These are phyloP conservation scores for Crocallis elinguaria DNA, from an alignment of 2,888 invertebrate genomes.

Conservation along the genomic window DNA sequence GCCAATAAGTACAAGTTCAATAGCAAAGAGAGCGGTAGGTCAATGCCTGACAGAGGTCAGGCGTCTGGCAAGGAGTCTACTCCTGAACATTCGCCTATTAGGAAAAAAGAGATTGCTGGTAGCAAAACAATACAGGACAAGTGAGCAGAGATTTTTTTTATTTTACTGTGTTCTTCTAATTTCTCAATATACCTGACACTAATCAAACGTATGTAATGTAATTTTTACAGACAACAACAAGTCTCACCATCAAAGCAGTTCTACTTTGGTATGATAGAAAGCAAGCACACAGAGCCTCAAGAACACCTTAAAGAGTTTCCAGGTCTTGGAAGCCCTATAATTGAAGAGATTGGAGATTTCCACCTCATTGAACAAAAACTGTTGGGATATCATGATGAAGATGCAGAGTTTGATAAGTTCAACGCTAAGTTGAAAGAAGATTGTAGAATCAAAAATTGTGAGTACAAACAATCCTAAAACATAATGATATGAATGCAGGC, in stretches of 20 bases:
- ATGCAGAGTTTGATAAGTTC: constrained; percentile 73
- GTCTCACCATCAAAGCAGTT: constrained; percentile 82
- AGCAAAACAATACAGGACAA: constrained; percentile 54
- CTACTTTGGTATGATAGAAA: constrained; percentile 92
- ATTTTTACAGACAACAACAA: constrained; percentile 56
- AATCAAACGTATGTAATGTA: background rate
- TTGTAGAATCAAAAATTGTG: constrained; percentile 69
- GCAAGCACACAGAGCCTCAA: constrained; percentile 60
- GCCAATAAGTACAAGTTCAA: constrained; percentile 60
- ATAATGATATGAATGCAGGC: too few species aligned
- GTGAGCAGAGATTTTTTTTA: too few species aligned
- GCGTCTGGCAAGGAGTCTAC: constrained; percentile 87
- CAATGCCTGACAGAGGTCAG: constrained; percentile 81
- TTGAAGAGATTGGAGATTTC: constrained; percentile 76
- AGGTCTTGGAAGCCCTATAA: constrained; percentile 75
- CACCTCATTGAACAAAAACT: constrained; percentile 76
- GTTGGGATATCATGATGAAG: constrained; percentile 73
- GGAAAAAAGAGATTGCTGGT: constrained; percentile 57
- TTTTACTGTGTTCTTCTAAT: too few species aligned
- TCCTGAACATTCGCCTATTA: constrained; percentile 84
- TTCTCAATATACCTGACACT: background rate
- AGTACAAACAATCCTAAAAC: constrained; percentile 41
- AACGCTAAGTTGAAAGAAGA: constrained; percentile 70
- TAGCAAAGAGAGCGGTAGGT: constrained; percentile 61
- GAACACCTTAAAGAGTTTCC: constrained; percentile 77